Evolutionary conservation across 2,113 vertebrate species (phyloP).

Genomic region (Nannospalax galili): DNA sequence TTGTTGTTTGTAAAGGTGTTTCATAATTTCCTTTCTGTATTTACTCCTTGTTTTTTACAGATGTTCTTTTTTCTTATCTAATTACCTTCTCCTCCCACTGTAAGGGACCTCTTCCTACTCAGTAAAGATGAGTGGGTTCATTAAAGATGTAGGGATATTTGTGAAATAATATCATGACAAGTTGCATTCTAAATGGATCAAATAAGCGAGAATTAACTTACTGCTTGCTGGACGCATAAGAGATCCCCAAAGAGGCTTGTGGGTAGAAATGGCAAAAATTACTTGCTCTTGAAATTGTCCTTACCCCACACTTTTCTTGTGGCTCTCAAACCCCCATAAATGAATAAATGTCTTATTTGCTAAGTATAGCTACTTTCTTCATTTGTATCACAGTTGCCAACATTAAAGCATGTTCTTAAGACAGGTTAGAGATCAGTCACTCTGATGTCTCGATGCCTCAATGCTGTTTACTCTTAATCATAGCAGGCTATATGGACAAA

Average conservation of each 20-base stretch:
- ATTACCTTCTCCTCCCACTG: neutral
- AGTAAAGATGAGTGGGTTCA: neutral
- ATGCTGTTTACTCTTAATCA: neutral
- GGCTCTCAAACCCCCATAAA: no score
- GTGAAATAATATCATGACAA: neutral
- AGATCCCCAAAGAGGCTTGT: neutral
- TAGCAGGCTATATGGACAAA: neutral
- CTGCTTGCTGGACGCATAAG: no score
- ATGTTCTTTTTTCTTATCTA: neutral
- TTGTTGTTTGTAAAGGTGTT: neutral
- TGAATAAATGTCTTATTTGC: neutral
- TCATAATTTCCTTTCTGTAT: neutral
- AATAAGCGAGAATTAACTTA: neutral
- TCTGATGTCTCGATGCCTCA: neutral
- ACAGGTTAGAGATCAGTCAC: neutral
- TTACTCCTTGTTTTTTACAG: neutral
- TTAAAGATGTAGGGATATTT: neutral
- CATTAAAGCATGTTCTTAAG: neutral
- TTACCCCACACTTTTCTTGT: neutral
- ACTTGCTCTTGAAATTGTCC: neutral
- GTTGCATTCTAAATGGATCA: neutral
- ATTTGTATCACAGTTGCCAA: neutral
- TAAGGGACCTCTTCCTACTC: neutral
- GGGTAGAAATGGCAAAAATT: neutral
- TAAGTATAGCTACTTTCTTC: neutral